Evolutionary conservation across 2,797 vertebrate species (phyloP).

Genomic region (Thaleichthys pacificus): DNA sequence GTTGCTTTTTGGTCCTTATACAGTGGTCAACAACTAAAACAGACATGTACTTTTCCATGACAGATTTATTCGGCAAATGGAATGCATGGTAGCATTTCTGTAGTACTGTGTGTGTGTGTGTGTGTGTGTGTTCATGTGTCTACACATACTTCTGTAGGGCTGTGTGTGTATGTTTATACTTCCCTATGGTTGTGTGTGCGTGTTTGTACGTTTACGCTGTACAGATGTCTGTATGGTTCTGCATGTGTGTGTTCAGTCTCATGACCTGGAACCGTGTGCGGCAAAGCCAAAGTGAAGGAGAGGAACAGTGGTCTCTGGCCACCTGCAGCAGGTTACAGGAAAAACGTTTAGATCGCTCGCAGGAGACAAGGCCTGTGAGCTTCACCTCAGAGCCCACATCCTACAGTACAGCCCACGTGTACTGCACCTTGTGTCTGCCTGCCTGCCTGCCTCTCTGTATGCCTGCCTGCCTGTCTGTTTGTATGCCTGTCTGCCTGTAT

Average conservation of each 20-base stretch:
- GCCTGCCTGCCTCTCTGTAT: background rate
- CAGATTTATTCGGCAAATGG: background rate
- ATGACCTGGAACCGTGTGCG: conserved; percentile 1
- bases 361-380: background rate
- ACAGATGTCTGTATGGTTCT: too few relatives aligned
- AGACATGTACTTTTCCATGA: background rate
- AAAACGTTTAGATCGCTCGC: conserved; percentile 11
- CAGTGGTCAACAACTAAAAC: background rate
- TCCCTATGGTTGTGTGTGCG: background rate
- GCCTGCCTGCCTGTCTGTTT: background rate
- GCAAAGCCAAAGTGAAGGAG: background rate
- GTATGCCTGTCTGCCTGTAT: background rate
- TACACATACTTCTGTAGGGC: too few relatives aligned
- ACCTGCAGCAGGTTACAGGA: conserved; percentile 30
- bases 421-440: background rate
- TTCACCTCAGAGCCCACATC: conserved; percentile 19
- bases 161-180: background rate
- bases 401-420: background rate
- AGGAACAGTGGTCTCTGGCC: conserved; percentile 10
- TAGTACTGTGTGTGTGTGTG: too few relatives aligned
- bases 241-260: too few relatives aligned
- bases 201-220: background rate
- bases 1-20: too few relatives aligned
- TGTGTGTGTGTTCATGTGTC: too few relatives aligned
- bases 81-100: too few relatives aligned